Evolutionary conservation across 2,113 vertebrate species (phyloP), one percentile per base, ranked within the genome.

Genomic region (Mormyrus iriodes): DNA sequence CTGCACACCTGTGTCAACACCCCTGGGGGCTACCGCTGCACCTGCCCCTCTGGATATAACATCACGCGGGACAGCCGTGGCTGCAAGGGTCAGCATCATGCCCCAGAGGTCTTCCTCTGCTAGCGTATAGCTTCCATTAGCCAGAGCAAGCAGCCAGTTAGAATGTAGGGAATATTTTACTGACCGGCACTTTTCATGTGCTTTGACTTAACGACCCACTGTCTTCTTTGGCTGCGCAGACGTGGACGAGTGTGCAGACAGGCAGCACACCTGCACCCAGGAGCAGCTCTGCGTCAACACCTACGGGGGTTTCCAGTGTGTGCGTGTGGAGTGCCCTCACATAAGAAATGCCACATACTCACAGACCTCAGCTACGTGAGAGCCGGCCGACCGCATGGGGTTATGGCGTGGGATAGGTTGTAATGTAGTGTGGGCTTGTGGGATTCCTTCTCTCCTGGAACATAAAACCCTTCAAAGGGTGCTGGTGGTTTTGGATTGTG

Each of bases 291-390:
- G 97, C 89, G 92, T 98, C 88, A 98, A 98, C 88, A 95, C 96
- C 8, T 97, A 97, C 0, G 97, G 97, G 13, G 95, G 95, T 2
- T 95, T 97, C 93, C 95, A 93, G 76, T 98, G 97, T 0, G 93
- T 97, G 83, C 95, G 49, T 4, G 96, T 97, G 13, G 96, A 96
- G 88, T 98, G 97, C 76, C 97, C 97, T 9, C 96, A 91, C 0
- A 92, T 95, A 0, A 93, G 94, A 24, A 95, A 97, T 90, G 95
- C 95, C 44, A 96, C 95, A 92, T 98, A 97, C 0, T 91, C 96
- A 91, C 98, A 97, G 94, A 98, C 96, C 0, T 97, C 97, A 0
- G 87, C 95, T 10, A 95, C 95, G 97, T 97, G 93, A 98, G 97
- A 92, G 89, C 52, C 86, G 2, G 83, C 31, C 9, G 6, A 55